Evolutionary conservation across 2,797 vertebrate species (phyloP), one percentile per base, ranked within the genome.

Genomic region (Dermochelys coriacea): DNA sequence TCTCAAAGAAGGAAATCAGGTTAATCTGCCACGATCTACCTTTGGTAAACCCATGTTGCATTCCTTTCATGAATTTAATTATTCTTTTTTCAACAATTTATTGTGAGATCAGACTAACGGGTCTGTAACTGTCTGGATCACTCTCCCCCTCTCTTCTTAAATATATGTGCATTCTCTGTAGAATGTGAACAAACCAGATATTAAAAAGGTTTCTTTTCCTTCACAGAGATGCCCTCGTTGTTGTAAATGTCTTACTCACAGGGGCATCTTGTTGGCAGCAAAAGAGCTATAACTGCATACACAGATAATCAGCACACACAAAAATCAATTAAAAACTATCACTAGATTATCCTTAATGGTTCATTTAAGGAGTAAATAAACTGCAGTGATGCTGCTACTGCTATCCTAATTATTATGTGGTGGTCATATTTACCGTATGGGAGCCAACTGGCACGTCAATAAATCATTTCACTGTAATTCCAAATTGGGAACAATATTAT

Each of bases 211-310:
- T 31, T 21, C 1, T 81, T 91, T 19, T 85, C 80, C 51, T 81
- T 94, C 81, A 45, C 23, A 52, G 80, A 85, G 61, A 74, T 91
- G 87, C 1, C 16, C 6, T 12, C 19, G 89, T 2, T 83, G 25
- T 91, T 93, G 79, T 85, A 89, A 87, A 93, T 89, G 49, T 52
- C 87, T 75, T 64, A 51, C 41, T 87, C 55, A 31, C 80, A 74
- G 37, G 74, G n/a, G 5, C 78, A 50, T 59, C 51, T 71, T 83
- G 12, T 52, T 84, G 82, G n/a, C 79, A 84, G 31, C 51, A 82
- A n/a, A 83, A 81, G 79, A 47, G 50, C 74, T 74, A 83, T 41
- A 86, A 16, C 52, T 82, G 85, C 12, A 54, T 79, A 91, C 41
- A 45, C 27, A 64, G 49, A 59, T 87, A 91, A 90, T 71, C 19